Evolutionary conservation across 23 tunicate genomes (phyloP).

Genomic region (Styela plicata): DNA sequence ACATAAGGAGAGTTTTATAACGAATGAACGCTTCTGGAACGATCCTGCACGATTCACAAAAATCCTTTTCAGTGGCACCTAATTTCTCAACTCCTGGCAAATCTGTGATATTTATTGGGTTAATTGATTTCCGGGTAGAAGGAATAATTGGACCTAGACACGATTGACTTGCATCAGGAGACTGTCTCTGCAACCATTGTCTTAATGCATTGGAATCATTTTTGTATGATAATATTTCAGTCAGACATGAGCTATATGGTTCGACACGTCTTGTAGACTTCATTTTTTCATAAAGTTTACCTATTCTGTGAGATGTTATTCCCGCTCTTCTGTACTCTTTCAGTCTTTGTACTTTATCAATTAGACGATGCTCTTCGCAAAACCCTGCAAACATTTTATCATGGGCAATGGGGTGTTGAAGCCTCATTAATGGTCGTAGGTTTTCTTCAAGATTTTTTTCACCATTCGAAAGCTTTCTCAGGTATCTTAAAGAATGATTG

Average conservation of each 20-base stretch:
- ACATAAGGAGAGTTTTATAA: conserved; percentile 51
- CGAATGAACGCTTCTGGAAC: conserved; percentile 79
- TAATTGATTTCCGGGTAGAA: conserved; percentile 12
- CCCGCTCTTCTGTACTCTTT: conserved; percentile 61
- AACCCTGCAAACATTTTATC: conserved; percentile 65
- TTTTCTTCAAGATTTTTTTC: conserved; percentile 45
- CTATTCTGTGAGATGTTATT: conserved; percentile 40
- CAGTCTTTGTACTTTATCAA: conserved; percentile 41
- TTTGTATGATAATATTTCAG: conserved; percentile 55
- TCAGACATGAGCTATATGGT: conserved; percentile 36
- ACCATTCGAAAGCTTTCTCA: conserved; percentile 46
- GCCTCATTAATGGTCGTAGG: conserved; percentile 64
- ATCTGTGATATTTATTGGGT: conserved; percentile 56
- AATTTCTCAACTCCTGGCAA: conserved; percentile 83
- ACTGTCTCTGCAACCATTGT: conserved; percentile 83
- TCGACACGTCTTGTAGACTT: conserved; percentile 48
- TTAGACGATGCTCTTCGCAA: conserved; percentile 36
- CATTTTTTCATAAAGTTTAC: conserved; percentile 48
- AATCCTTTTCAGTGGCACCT: conserved; percentile 52
- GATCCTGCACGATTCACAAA: conserved; percentile 57
- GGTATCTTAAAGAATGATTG: conserved; percentile 66
- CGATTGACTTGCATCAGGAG: background rate
- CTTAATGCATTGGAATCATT: conserved; percentile 68
- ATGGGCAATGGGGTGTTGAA: conserved; percentile 83
- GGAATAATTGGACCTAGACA: conserved; percentile 18